phyloP scores from a whole-genome alignment of 1,140 invertebrate species.

The Leptinotarsa lineolata region DNA sequence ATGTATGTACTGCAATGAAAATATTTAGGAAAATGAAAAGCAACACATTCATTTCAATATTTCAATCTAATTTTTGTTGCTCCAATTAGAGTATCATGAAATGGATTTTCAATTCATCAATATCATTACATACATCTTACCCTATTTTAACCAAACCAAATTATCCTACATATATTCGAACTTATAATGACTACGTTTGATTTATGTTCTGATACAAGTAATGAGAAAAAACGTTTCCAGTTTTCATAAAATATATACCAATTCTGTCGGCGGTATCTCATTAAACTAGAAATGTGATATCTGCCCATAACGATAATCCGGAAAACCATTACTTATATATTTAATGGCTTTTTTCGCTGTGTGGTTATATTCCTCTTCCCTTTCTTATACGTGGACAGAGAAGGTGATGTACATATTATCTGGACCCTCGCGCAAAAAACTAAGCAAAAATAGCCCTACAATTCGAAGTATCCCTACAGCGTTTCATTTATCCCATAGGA shows the following conservation, averaged over 20 bases:
- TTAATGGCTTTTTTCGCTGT: constrained; percentile 33
- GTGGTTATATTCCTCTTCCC: constrained; percentile 32
- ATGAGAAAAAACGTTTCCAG: constrained; percentile 22
- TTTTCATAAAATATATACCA: constrained; percentile 25
- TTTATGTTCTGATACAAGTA: constrained; percentile 21
- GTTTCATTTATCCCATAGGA: constrained; percentile 47
- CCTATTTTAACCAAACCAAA: too few relatives aligned
- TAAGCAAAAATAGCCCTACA: constrained; percentile 46
- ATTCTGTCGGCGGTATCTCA: constrained; percentile 26
- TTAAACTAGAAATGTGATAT: constrained; percentile 29
- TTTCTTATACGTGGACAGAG: constrained; percentile 45
- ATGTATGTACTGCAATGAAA: too few relatives aligned
- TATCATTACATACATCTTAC: too few relatives aligned
- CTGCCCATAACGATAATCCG: constrained; percentile 29
- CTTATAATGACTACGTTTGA: neutral
- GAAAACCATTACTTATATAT: constrained; percentile 34
- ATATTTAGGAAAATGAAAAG: too few relatives aligned
- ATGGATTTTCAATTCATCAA: too few relatives aligned
- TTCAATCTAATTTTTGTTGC: too few relatives aligned
- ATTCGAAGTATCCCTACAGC: constrained; percentile 47
- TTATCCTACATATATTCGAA: too few relatives aligned
- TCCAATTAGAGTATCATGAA: too few relatives aligned
- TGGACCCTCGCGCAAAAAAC: constrained; percentile 46
- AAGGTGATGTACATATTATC: constrained; percentile 43
- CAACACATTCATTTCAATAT: too few relatives aligned